Evolutionary conservation across 2,797 vertebrate species (phyloP).

Genomic region (Periparus ater): DNA sequence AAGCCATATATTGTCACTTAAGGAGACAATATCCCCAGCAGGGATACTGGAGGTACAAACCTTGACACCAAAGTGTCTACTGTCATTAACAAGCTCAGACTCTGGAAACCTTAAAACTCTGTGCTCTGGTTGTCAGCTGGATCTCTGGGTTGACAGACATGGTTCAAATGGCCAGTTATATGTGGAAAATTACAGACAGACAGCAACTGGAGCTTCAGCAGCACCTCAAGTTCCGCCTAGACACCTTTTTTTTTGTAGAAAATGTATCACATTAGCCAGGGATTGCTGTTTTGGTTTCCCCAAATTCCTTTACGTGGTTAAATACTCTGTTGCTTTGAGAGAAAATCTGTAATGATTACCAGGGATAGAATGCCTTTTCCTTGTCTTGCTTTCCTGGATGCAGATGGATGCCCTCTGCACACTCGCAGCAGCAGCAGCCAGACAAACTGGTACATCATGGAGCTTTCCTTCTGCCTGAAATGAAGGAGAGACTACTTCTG

Average conservation of each 20-base stretch:
- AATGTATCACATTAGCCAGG: background rate
- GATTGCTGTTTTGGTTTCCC: background rate
- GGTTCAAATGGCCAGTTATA: background rate
- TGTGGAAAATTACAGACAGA: background rate
- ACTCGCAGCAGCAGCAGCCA: background rate
- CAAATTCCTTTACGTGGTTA: background rate
- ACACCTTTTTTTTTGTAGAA: background rate
- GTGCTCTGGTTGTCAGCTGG: background rate
- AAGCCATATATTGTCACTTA: background rate
- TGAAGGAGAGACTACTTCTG: background rate
- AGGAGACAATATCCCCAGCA: background rate
- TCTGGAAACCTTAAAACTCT: background rate
- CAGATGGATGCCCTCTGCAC: background rate
- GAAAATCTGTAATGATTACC: background rate
- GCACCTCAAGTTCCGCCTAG: background rate
- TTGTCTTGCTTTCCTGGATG: background rate
- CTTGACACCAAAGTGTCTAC: background rate
- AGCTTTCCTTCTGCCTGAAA: background rate
- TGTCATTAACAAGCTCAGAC: background rate
- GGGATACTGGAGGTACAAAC: background rate
- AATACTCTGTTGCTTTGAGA: background rate
- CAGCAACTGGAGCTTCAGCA: background rate
- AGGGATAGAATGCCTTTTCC: background rate
- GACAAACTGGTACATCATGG: background rate
- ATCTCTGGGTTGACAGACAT: background rate